Conservation (phyloP, 2,797 vertebrate genomes). For the Champsocephalus esox region DNA sequence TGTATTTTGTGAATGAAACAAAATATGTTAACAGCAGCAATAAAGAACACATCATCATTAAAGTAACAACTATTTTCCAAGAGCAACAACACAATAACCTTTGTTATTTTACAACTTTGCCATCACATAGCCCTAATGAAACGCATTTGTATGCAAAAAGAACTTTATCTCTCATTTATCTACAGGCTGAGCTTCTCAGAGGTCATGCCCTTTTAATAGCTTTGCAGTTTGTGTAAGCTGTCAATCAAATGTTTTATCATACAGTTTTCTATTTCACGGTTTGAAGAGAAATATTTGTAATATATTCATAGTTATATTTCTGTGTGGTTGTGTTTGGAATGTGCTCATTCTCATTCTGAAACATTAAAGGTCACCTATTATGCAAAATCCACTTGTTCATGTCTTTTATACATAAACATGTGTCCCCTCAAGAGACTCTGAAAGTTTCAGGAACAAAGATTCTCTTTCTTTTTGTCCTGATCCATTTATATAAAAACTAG, state of each 20-base stretch:
- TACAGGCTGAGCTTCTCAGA: not conserved
- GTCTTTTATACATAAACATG: no score
- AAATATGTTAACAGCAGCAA: not conserved
- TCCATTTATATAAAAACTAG: no score
- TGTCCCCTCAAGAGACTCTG: no score
- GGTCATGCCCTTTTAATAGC: constrained; percentile 17
- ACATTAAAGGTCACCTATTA: no score
- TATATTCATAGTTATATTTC: constrained; percentile 51
- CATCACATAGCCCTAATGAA: not conserved
- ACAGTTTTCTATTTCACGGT: constrained; percentile 27
- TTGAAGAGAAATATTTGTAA: constrained; percentile 48
- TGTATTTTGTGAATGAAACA: constrained; percentile 1
- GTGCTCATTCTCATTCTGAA: constrained; percentile 36
- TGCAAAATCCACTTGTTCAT: no score
- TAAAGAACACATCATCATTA: not conserved
- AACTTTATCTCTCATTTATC: not conserved
- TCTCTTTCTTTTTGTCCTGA: no score
- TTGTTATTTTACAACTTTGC: not conserved
- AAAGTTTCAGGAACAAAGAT: no score
- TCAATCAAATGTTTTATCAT: constrained; percentile 43
- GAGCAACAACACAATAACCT: not conserved
- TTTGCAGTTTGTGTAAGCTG: constrained; percentile 19
- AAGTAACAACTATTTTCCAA: not conserved
- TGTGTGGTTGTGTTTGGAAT: constrained; percentile 32
- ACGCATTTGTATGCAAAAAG: constrained; percentile 1